Evolutionary conservation across 2,888 invertebrate genomes (phyloP), one percentile per base, ranked within the genome.

Genomic region (Netelia inedita): DNA sequence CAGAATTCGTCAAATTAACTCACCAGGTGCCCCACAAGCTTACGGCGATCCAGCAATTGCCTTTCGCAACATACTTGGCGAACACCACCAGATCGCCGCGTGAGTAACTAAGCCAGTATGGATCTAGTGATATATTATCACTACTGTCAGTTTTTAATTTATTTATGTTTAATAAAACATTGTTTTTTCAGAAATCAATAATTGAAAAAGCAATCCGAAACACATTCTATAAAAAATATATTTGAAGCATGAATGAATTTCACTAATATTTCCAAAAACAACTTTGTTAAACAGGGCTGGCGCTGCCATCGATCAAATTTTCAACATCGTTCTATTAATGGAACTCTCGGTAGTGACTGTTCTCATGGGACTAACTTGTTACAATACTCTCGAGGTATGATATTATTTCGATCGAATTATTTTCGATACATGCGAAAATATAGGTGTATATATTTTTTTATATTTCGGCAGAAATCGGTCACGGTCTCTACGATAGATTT

Each of bases 1-100:
- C 14, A 86, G 88, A 5, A 88, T 89, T 43, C 66, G 76, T 1
- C 43, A 55, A 1, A 71, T 86, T 10, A 23, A 71, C 28, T 2
- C 73, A n/a, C 19, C 65, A 9, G 23, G 43, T 53, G 5, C 28
- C 10, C 65, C 50, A 46, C 28, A 14, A 8, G 21, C 41, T 16
- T 63, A 8, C 16, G 0, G 11, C 5, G 10, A 73, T 43, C 50
- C 50, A 46, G 46, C 19, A 21, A 41, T 14, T 10, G 21, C 41
- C 1, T 74, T 86, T 63, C 75, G 69, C 23, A 66, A 81, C 8
- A 23, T 75, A 10, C 10, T 83, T 10, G 11, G 16, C 2, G 68
- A 79, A 21, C 81, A 85, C 43, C 43, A 59, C 11, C 61, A 63
- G 23, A 74, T 85, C 14, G 69, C 81, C 21, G 50, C 78, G 85